Base-by-base conservation (phyloP, 2,888 invertebrate species). In the Sisyra terminalis region DNA sequence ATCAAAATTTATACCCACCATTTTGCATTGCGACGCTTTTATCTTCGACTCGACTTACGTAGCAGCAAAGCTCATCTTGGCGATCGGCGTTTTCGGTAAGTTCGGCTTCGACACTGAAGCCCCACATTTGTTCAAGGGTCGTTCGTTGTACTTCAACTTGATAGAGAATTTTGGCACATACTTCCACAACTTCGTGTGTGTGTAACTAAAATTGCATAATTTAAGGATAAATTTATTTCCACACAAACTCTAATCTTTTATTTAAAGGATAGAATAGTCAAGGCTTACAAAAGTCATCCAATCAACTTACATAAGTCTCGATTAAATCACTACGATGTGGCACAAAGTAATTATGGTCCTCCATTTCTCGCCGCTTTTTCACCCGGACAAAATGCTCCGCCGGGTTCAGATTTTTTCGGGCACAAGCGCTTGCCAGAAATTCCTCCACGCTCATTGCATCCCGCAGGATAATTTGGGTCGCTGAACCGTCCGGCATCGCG, bases 41-140 rank as follows among this genome's bases (percentile, higher is more conserved):
- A 63, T 90, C 90, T 63, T 92, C 90, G 44, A 96, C 92, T 47
- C 94, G 77, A 65, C 90, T 90, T 54, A 96, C 90, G 66, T 93
- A 96, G 64, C 94, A 93, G 66, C 93, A 92, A 38, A 96, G 77
- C 62, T 96, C 94, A 63, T 94, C 94, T 62, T 94, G 93, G 42
- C 90, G 71, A 62, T 94, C 94, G 8, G 89, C 82, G 64, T 94
- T 94, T 63, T 94, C 93, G 48, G 93, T 90, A 45, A 96, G 73
- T 65, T 96, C 94, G 3, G 94, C 94, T 64, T 96, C 96, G 41
- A 96, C 93, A 49, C 89, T 89, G 69, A 96, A 92, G 52, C 96
- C 96, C 86, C 94, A 96, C 86, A 93, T 90, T 62, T 89, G 87
- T 55, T 93, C 92, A 55, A 89, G 70, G 8, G 88, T 86, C 50